Conservation (phyloP, 2,797 vertebrate genomes). For the Sebastes iracundus region DNA sequence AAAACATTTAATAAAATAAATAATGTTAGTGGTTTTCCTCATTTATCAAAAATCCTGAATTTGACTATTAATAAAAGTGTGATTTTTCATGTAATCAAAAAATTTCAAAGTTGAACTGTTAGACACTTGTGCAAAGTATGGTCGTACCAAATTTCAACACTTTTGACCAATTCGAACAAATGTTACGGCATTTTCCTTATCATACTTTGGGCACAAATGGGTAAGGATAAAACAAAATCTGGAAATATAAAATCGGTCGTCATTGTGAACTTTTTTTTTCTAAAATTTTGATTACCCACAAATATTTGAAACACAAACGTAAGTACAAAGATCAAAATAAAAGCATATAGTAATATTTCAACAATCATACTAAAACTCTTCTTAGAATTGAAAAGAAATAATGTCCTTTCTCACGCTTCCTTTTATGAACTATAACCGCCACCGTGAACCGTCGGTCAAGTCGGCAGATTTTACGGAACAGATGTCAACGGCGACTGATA, state of each 20-base stretch:
- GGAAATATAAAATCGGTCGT: neutral
- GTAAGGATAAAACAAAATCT: neutral
- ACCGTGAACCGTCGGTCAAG: neutral
- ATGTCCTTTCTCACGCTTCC: neutral
- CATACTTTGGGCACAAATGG: too few species aligned
- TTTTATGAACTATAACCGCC: neutral
- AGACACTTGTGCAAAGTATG: too few species aligned
- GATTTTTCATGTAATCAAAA: too few species aligned
- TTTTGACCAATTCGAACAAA: fast-evolving
- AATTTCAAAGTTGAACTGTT: fast-evolving
- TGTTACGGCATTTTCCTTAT: too few species aligned
- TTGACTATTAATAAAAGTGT: too few species aligned
- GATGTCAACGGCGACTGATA: neutral
- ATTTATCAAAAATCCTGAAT: too few species aligned
- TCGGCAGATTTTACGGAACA: neutral
- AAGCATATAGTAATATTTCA: neutral
- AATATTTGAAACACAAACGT: neutral
- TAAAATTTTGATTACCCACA: neutral
- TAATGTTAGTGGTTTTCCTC: too few species aligned
- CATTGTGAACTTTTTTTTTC: neutral
- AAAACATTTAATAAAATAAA: too few species aligned
- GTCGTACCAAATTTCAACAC: too few species aligned
- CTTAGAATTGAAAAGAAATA: neutral
- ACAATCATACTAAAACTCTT: neutral
- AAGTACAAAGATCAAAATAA: neutral